Conservation (phyloP, 2,888 invertebrate species). For the Plebejus argus region DNA sequence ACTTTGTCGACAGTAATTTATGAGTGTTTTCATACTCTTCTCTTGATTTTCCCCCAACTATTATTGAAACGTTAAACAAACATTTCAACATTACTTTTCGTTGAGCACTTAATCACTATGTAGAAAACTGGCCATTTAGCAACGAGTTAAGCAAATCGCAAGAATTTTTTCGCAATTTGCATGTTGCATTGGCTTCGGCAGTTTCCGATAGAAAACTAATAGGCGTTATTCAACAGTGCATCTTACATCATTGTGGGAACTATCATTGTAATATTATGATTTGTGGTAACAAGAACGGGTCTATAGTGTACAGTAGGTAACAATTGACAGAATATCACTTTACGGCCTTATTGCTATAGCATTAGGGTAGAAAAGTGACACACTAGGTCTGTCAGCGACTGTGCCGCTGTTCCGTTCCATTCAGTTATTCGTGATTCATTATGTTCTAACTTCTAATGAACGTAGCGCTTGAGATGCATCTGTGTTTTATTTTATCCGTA, state of each 20-base stretch:
- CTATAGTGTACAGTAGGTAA: background rate
- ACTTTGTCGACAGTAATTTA: background rate
- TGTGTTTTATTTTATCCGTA: slow-evolving; percentile 4
- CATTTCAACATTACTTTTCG: background rate
- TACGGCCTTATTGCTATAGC: background rate
- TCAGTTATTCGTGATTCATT: slow-evolving; percentile 38
- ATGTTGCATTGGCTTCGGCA: slow-evolving; percentile 13
- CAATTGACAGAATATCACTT: background rate
- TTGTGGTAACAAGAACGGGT: slow-evolving; percentile 53
- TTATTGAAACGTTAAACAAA: background rate
- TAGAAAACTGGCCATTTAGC: background rate
- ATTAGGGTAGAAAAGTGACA: background rate
- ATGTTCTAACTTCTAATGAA: slow-evolving; percentile 34
- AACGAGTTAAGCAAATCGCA: background rate
- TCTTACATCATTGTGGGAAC: slow-evolving; percentile 66
- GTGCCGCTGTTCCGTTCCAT: slow-evolving; percentile 39
- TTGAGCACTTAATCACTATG: background rate
- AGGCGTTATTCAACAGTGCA: slow-evolving; percentile 58
- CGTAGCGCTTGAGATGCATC: background rate
- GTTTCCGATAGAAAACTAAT: slow-evolving; percentile 39
- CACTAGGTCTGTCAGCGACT: background rate
- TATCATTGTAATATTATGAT: slow-evolving; percentile 44
- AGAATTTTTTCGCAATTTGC: slow-evolving; percentile 14
- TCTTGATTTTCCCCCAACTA: background rate
- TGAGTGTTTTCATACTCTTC: background rate